phyloP scores from a whole-genome alignment of 1,140 invertebrate species.

The Mya arenaria region DNA sequence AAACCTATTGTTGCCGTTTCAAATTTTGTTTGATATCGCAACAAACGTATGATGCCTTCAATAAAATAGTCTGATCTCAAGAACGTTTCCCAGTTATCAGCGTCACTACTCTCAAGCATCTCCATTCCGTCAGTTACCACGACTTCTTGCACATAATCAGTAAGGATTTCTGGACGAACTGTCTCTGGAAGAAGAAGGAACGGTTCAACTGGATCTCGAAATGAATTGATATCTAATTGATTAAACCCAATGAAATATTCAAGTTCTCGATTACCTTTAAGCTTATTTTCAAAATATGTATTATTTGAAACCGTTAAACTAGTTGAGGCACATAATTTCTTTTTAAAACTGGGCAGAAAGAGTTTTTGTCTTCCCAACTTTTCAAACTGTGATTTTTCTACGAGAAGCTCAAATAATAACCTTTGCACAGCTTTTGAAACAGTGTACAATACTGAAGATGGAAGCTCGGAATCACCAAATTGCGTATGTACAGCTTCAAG shows the following conservation, averaged over 20 bases:
- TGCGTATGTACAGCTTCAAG: conserved; percentile 8
- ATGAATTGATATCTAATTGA: too few relatives aligned
- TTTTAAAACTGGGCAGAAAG: background rate
- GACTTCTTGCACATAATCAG: background rate
- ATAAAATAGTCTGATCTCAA: background rate
- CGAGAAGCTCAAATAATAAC: background rate
- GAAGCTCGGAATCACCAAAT: background rate
- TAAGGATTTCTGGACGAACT: conserved; percentile 8
- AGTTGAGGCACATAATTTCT: background rate
- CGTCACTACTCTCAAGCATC: background rate
- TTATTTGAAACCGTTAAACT: conserved; percentile 32
- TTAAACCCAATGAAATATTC: background rate
- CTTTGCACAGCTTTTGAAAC: conserved; percentile 11
- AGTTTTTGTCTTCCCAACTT: background rate
- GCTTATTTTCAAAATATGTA: background rate
- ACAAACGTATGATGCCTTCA: too few relatives aligned
- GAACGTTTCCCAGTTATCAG: background rate
- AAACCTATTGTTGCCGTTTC: too few relatives aligned
- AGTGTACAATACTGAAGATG: background rate
- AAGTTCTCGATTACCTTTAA: too few relatives aligned
- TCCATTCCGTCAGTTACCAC: background rate
- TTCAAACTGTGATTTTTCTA: background rate
- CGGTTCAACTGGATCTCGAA: too few relatives aligned
- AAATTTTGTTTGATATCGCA: too few relatives aligned
- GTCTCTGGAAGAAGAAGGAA: background rate